Evolutionary conservation across 2,888 invertebrate species (phyloP).

Genomic region (Drosophila monieri): DNA sequence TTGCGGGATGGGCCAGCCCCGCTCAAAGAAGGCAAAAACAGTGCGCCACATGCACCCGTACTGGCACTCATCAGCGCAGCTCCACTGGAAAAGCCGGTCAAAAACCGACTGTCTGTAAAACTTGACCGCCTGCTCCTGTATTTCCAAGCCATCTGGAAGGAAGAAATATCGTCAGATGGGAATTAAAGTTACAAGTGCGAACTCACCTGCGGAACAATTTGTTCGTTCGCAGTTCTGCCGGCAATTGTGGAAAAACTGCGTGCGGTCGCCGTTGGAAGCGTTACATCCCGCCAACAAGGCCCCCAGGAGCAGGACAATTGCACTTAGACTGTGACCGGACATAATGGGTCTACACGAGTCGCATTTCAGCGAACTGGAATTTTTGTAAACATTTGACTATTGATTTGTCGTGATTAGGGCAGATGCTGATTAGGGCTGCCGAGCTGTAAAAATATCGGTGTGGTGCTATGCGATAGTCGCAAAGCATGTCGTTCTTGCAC

Average conservation of each 20-base stretch:
- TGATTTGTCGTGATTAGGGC: constrained; percentile 58
- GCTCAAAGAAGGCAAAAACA: constrained; percentile 89
- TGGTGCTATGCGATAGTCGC: neutral
- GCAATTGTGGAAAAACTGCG: constrained; percentile 85
- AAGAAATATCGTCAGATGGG: neutral
- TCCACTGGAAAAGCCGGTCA: constrained; percentile 88
- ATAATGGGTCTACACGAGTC: constrained; percentile 27
- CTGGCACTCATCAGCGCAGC: constrained; percentile 93
- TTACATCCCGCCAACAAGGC: constrained; percentile 12
- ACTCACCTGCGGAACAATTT: constrained; percentile 84
- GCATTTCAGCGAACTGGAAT: constrained; percentile 1
- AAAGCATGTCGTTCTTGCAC: neutral
- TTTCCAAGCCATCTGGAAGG: constrained; percentile 78
- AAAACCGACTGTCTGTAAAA: constrained; percentile 81
- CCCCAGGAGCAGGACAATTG: constrained; percentile 47
- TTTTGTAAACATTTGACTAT: constrained; percentile 47
- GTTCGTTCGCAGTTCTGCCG: constrained; percentile 83
- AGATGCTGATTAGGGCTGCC: constrained; percentile 52
- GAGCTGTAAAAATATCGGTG: neutral
- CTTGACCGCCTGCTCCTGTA: constrained; percentile 80
- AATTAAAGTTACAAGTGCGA: neutral
- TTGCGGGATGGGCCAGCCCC: constrained; percentile 91
- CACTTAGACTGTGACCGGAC: constrained; percentile 42
- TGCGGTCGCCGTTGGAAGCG: constrained; percentile 84
- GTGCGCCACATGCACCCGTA: constrained; percentile 97